These are phyloP conservation scores for Chloromyia formosa DNA, from an alignment of 2,888 invertebrate genomes.

Conservation along the genomic window DNA sequence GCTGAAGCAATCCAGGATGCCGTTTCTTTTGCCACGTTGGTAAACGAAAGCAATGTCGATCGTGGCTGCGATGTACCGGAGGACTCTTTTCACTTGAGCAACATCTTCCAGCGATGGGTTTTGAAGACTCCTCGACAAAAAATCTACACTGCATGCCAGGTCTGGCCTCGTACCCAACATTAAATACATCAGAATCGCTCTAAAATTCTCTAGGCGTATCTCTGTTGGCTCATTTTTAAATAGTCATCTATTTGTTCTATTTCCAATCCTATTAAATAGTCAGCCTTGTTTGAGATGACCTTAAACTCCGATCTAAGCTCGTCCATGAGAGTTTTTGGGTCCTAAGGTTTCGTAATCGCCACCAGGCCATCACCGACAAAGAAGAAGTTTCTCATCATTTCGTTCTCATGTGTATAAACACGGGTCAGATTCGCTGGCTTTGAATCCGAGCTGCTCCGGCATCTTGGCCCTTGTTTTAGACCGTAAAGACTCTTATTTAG, in stretches of 20 bases:
- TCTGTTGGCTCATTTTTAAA: conserved; percentile 44
- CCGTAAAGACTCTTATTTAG: too few relatives aligned
- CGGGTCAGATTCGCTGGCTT: conserved; percentile 51
- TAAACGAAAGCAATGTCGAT: conserved; percentile 50
- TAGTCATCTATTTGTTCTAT: conserved; percentile 41
- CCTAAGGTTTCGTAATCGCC: conserved; percentile 45
- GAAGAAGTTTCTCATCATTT: conserved; percentile 34
- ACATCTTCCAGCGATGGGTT: conserved; percentile 54
- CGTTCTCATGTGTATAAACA: conserved; percentile 51
- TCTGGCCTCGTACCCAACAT: conserved; percentile 54
- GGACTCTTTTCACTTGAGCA: conserved; percentile 54
- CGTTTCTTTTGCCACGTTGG: background rate
- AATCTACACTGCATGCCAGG: conserved; percentile 53
- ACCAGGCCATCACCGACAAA: conserved; percentile 53
- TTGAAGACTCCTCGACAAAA: conserved; percentile 51
- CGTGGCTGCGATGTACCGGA: conserved; percentile 54
- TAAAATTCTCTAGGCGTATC: conserved; percentile 44
- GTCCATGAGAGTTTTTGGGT: conserved; percentile 43
- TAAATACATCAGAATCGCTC: conserved; percentile 54
- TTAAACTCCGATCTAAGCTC: conserved; percentile 59
- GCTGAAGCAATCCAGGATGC: conserved; percentile 53
- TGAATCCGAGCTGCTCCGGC: too few relatives aligned
- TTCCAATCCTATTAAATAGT: conserved; percentile 53
- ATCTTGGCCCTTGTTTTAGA: too few relatives aligned
- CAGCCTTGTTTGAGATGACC: conserved; percentile 57